Conservation (phyloP, 1,140 invertebrate genomes). For the Drosophila santomea region DNA sequence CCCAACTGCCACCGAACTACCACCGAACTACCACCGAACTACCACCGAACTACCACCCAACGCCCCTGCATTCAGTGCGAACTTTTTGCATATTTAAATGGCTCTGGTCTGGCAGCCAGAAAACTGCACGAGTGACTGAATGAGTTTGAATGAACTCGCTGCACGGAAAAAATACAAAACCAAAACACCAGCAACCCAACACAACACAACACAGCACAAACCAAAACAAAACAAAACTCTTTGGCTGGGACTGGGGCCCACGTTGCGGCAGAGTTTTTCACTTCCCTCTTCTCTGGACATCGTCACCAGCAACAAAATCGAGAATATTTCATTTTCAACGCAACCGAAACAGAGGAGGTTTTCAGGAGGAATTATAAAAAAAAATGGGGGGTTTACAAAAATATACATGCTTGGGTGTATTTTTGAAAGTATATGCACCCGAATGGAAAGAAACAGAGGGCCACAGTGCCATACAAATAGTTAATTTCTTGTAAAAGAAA, state of each 20-base stretch:
- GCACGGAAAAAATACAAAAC: constrained; percentile 34
- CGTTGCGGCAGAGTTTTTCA: constrained; percentile 26
- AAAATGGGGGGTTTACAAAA: constrained; percentile 6
- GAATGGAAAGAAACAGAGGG: constrained; percentile 17
- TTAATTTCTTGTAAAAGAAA: neutral
- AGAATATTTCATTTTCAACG: constrained; percentile 74
- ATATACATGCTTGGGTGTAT: neutral
- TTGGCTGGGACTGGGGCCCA: constrained; percentile 23
- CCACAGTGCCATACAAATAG: neutral
- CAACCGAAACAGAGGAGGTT: constrained; percentile 30
- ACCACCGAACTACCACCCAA: neutral
- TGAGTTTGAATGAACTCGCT: constrained; percentile 82
- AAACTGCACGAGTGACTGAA: constrained; percentile 75
- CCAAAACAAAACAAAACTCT: constrained; percentile 16
- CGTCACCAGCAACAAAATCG: constrained; percentile 48
- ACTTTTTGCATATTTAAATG: constrained; percentile 81
- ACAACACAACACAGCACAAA: constrained; percentile 8
- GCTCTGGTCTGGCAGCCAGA: constrained; percentile 39
- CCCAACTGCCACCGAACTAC: neutral
- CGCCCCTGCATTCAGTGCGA: constrained; percentile 64
- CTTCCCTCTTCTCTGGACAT: constrained; percentile 37
- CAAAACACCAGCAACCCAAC: constrained; percentile 14
- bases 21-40: too few species aligned
- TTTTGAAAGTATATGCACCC: constrained; percentile 14
- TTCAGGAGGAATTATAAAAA: constrained; percentile 5